phyloP scores from a whole-genome alignment of 2,797 vertebrate genomes.

The Muraenolepis orangiensis region DNA sequence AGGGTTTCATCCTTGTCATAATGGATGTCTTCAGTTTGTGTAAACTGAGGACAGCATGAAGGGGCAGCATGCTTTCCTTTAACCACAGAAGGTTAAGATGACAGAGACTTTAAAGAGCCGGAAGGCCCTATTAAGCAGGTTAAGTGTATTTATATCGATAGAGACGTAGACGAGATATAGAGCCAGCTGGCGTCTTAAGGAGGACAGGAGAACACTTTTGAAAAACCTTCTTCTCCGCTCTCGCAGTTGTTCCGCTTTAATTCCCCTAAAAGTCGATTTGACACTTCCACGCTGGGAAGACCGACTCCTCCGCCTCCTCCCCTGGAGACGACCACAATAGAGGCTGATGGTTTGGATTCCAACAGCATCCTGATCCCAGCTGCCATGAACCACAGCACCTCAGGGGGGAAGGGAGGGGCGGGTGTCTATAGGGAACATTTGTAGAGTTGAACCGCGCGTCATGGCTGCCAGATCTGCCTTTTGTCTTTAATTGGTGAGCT shows the following conservation, averaged over 20 bases:
- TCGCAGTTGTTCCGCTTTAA: too few species aligned
- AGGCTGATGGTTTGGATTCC: too few species aligned
- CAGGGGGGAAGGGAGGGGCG: too few species aligned
- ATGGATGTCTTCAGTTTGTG: neutral
- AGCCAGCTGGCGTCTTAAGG: too few species aligned
- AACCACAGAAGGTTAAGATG: neutral
- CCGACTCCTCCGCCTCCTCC: too few species aligned
- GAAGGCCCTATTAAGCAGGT: neutral
- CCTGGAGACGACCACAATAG: too few species aligned
- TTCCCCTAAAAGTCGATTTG: too few species aligned
- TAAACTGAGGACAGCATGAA: neutral
- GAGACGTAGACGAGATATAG: too few species aligned
- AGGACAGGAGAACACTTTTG: too few species aligned
- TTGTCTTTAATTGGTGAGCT: neutral
- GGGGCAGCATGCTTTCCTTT: neutral
- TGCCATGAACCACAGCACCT: neutral
- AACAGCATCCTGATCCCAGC: neutral
- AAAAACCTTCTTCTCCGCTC: too few species aligned
- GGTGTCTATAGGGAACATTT: neutral
- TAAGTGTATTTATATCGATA: too few species aligned
- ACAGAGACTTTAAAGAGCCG: neutral
- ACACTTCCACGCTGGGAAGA: too few species aligned
- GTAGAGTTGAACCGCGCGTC: neutral
- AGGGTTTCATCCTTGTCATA: neutral
- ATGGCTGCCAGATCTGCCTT: neutral